Evolutionary conservation across 1,140 invertebrate species (phyloP), one percentile per base, ranked within the genome.

Genomic region (Argopecten irradians): DNA sequence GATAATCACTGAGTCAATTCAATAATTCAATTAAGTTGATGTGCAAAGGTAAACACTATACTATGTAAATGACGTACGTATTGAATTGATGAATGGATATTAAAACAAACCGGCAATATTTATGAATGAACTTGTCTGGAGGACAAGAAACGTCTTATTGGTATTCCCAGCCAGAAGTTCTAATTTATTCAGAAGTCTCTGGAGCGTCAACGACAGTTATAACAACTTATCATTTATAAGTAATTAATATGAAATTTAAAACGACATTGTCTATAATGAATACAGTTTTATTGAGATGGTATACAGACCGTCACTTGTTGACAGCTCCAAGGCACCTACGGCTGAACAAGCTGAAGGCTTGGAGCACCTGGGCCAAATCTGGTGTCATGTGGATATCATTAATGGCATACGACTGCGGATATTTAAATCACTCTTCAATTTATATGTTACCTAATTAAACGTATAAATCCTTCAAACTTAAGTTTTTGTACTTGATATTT

Each of bases 211-310:
- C 55, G 55, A n/a, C 22, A 71, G 28, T 71, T n/a, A 28, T 71
- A 71, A 71, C 28, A 71, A 71, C 55, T 71, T 71, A 71, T 71
- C 55, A 71, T 71, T 71, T 28, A 28, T 28, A 71, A 71, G 55
- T 71, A 71, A 71, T 71, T 71, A 71, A 71, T 71, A 71, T 71
- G 55, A 71, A 39, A 71, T 71, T 71, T 71, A 28, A 71, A 71
- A 71, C 55, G 55, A 7, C 55, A 2, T 46, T 46, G 43, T n/a
- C 55, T 71, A 71, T 71, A 16, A 71, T 71, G 55, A 71, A 71
- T 71, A 71, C 16, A 16, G 1, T 71, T 71, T 71, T 71, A 71
- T 71, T 71, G 28, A 11, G n/a, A 16, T 71, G 28, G 16, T n/a
- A n/a, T 16, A 71, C 55, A n/a, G 28, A n/a, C 55, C 55, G 28